phyloP scores from a whole-genome alignment of 2,888 invertebrate genomes.

The Chironomus tentans region DNA sequence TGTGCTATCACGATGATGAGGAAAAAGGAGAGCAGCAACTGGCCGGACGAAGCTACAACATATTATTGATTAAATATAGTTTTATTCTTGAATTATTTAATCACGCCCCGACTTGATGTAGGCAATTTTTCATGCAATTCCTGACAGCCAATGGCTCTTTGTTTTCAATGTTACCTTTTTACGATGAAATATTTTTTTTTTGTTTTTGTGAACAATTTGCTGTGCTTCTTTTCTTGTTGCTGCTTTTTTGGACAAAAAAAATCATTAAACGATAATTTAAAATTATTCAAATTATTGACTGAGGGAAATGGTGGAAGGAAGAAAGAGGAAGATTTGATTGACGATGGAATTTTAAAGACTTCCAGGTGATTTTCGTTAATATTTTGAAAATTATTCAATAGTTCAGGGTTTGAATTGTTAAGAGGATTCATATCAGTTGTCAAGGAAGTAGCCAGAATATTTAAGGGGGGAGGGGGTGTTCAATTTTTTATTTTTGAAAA shows the following conservation, averaged over 20 bases:
- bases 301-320: not conserved
- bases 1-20: no score
- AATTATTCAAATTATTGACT: conserved; percentile 12
- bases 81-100: conserved; percentile 12
- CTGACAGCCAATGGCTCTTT: conserved; percentile 11
- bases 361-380: no score
- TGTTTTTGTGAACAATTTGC: not conserved
- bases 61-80: not conserved
- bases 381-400: no score
- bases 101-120: conserved; percentile 17
- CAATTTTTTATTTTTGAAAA: no score
- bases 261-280: conserved; percentile 3
- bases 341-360: not conserved
- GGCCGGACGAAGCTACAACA: no score
- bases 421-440: no score
- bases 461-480: no score
- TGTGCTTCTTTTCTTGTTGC: not conserved
- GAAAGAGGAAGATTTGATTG: not conserved
- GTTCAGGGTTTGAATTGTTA: no score
- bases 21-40: no score
- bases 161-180: not conserved
- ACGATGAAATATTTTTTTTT: not conserved
- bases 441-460: no score
- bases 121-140: not conserved
- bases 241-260: not conserved